Evolutionary conservation across 23 tunicate species (phyloP).

Genomic region (Oikopleura vanhoeffeni): DNA sequence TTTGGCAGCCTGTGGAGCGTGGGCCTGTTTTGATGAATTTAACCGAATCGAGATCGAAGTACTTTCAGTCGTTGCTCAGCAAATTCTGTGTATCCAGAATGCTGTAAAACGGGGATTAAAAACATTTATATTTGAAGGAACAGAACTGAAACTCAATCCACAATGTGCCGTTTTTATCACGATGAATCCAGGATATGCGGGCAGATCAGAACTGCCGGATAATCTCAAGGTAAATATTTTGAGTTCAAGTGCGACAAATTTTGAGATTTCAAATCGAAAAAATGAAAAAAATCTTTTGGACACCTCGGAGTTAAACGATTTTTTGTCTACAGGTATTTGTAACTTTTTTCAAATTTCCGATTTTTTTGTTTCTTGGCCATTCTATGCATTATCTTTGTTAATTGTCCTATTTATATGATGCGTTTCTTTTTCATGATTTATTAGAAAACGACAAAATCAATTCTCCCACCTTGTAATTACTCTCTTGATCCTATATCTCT

Average conservation of each 20-base stretch:
- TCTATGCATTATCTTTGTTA: too few relatives aligned
- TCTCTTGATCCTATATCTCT: too few relatives aligned
- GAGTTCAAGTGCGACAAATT: too few relatives aligned
- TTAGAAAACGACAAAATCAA: too few relatives aligned
- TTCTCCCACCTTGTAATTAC: too few relatives aligned
- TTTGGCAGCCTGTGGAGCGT: constrained; percentile 88
- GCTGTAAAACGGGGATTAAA: constrained; percentile 40
- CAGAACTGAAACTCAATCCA: constrained; percentile 49
- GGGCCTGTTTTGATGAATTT: constrained; percentile 98
- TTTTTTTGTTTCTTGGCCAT: too few relatives aligned
- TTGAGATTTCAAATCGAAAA: too few relatives aligned
- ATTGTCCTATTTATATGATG: too few relatives aligned
- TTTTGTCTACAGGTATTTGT: background rate
- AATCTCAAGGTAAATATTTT: constrained; percentile 90
- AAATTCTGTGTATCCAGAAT: constrained; percentile 84
- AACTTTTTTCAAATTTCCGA: background rate
- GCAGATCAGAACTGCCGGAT: constrained; percentile 81
- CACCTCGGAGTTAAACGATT: background rate
- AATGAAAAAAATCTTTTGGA: background rate
- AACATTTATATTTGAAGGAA: constrained; percentile 56
- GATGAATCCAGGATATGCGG: constrained; percentile 96
- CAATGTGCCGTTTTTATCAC: constrained; percentile 88
- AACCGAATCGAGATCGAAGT: constrained; percentile 95
- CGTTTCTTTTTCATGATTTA: too few relatives aligned
- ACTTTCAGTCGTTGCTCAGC: constrained; percentile 91